Base-by-base conservation (phyloP, 2,888 invertebrate genomes). In the Capitulum mitella region DNA sequence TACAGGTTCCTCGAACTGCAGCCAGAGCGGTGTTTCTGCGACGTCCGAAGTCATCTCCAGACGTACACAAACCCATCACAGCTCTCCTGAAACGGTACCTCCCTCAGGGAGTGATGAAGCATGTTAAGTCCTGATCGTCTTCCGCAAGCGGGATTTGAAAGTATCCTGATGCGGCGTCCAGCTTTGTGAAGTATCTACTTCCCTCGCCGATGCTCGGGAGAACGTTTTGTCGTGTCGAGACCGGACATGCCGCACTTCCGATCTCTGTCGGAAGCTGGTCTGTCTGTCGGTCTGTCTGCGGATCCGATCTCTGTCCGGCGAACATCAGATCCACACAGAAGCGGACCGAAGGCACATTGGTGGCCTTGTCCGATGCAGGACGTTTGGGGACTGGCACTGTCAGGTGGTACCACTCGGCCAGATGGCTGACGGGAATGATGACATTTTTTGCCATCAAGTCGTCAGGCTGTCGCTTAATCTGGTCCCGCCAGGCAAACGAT, bases 21-120 rank as follows among this genome's bases (percentile, higher is more conserved):
- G 22, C 37, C 37, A 70, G 40, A 14, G 70, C 70, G 34, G 32
- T n/a, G 40, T 37, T 48, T 19, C 77, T 48, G 22, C 77, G 51
- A 8, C 54, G 61, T 43, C 64, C 43, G 43, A 58, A 79, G 0
- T 32, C 78, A 48, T 75, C 54, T 10, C 54, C 54, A 1, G 37
- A 34, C 6, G 29, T 14, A 3, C 3, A n/a, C 12, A 78, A 34
- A 1, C 78, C 58, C 78, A 78, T 78, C 10, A 37, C 37, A 26
- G 32, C 37, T 10, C 64, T 29, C 64, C 32, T 64, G 64, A 29
- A 64, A 19, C 64, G 64, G 32, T 29, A 77, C 8, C 43, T 19
- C 26, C 78, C 64, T 22, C 61, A 77, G 26, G 61, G 77, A 8
- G 79, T 79, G 14, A 79, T 77, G 43, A 79, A 77, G 19, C 32